These are phyloP conservation scores for Pseudochirops corinnae DNA, from an alignment of 2,797 vertebrate species.

Conservation along the genomic window DNA sequence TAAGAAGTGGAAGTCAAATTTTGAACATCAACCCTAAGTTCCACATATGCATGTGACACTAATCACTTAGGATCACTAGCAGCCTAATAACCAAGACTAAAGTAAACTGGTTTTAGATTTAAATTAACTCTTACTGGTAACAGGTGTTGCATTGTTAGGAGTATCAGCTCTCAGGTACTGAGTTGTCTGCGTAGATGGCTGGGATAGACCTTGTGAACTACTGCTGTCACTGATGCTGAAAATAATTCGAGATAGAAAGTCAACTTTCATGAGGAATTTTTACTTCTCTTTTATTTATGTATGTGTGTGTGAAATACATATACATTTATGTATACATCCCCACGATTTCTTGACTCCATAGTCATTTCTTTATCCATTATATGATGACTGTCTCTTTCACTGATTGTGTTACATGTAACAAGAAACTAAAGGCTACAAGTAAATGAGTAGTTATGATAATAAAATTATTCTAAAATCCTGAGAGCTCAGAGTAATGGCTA, in stretches of 20 bases:
- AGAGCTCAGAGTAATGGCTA: slow-evolving; percentile 3
- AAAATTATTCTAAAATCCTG: slow-evolving; percentile 48
- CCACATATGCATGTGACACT: background rate
- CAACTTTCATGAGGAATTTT: slow-evolving; percentile 51
- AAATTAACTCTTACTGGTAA: slow-evolving; percentile 95
- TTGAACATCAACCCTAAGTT: slow-evolving; percentile 18
- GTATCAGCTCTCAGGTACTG: slow-evolving; percentile 99
- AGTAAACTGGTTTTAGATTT: slow-evolving; percentile 68
- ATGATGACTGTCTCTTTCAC: background rate
- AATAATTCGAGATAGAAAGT: slow-evolving; percentile 68
- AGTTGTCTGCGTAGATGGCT: slow-evolving; percentile 98
- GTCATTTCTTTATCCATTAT: background rate
- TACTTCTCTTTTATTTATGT: background rate
- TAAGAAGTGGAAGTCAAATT: slow-evolving; percentile 36
- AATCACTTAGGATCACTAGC: background rate
- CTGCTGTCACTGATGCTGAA: slow-evolving; percentile 96
- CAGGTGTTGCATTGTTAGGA: slow-evolving; percentile 96
- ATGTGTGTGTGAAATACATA: background rate
- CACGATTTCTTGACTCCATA: background rate
- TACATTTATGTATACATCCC: background rate
- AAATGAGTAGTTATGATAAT: background rate
- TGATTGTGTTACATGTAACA: background rate
- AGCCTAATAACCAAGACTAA: background rate
- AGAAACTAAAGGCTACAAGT: background rate
- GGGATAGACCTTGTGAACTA: slow-evolving; percentile 97